These are phyloP conservation scores for Callosobruchus maculatus DNA, from an alignment of 2,888 invertebrate species.

Conservation along the genomic window DNA sequence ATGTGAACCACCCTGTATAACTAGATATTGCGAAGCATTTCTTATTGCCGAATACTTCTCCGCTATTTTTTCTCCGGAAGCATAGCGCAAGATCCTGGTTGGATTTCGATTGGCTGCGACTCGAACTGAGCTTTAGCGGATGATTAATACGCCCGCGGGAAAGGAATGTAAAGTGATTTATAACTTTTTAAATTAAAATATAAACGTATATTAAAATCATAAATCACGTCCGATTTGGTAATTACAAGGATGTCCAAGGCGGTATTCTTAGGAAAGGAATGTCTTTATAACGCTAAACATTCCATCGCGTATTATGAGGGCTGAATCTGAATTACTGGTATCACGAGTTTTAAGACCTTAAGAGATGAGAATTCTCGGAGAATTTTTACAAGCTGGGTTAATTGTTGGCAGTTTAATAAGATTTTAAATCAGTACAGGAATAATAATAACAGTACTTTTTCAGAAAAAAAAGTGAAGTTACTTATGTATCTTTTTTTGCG, in stretches of 20 bases:
- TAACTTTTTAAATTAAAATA: slow-evolving; percentile 31
- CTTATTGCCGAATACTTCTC: neutral
- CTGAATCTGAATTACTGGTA: neutral
- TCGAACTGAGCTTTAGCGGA: neutral
- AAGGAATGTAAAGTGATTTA: slow-evolving; percentile 16
- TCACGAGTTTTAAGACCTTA: no score
- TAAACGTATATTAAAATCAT: slow-evolving; percentile 37
- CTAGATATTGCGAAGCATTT: neutral
- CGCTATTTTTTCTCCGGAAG: neutral
- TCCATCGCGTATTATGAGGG: neutral
- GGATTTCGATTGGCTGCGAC: neutral
- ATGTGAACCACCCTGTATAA: no score
- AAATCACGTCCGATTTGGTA: slow-evolving; percentile 27
- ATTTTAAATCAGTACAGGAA: no score
- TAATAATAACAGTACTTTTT: no score
- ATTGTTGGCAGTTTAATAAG: no score
- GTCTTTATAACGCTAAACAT: neutral
- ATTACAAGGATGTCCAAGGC: neutral
- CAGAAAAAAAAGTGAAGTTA: no score
- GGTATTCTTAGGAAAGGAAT: neutral
- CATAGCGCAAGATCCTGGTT: neutral
- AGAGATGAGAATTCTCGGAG: no score
- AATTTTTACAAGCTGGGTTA: no score
- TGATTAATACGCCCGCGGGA: neutral
- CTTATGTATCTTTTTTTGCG: no score